Base-by-base conservation (phyloP, 2,113 vertebrate genomes). In the Charadrius vociferus region DNA sequence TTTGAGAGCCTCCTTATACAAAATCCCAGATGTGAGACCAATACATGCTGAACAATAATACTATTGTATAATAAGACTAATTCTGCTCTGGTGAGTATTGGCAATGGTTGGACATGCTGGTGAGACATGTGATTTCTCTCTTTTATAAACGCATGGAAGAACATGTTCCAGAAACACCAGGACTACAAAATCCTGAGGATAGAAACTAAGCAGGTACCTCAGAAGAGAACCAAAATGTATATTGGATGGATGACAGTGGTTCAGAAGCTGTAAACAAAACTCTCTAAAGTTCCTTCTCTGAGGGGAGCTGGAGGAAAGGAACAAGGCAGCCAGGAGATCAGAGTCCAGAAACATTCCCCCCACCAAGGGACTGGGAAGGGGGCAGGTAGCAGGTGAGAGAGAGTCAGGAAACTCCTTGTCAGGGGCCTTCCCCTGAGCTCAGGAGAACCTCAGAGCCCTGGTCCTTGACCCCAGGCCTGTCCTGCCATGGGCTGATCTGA, bases 391-490 rank as follows among this genome's bases (percentile, higher is more conserved):
- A 1, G 27, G 16, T 24, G 7, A 53, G 20, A 65, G 7, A 23
- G 21, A 52, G 27, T 24, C 14, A 36, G 56, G 30, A 71, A 34
- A 39, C 10, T 24, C 10, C 12, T 26, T 50, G 14, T 23, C 1
- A 6, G 16, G 11, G 3, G 6, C 6, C 7, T 45, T 62, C 9
- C 20, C 14, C 20, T 2, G 0, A 0, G 3, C 18, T 56, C 1
- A 1, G 36, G 10, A 82, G 22, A 18, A 56, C 9, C 41, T 56
- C 27, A 70, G 55, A 71, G 29, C 17, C 34, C 20, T 6, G 3
- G 36, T 5, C 12, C 12, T 68, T 50, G 30, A 26, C 11, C 3
- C 2, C 26, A 36, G 24, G 27, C 3, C 27, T 63, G 62, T 6
- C 12, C 7, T 0, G 16, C 36, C 39, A 49, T 43, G 26, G 68